A percentile compares a stretch with the other conserved stretches of the same genome.
Conservation (phyloP, 2,888 invertebrate genomes). For the Rhagonycha fulva region DNA sequence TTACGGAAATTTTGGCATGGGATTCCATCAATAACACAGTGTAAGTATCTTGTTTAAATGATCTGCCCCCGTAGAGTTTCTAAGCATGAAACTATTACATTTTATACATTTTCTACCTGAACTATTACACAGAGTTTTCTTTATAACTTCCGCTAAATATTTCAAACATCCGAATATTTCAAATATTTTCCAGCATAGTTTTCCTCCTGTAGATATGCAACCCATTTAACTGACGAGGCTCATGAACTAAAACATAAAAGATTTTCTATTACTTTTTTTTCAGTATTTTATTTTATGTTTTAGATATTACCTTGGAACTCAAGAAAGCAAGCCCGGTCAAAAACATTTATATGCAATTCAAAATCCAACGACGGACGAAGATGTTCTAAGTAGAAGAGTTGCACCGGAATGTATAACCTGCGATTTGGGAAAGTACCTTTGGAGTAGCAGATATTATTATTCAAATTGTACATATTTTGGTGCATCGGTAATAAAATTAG, state of each 20-base stretch:
- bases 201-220: neutral
- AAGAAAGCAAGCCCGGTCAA: slow-evolving; percentile 82
- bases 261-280: neutral
- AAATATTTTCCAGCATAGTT: neutral
- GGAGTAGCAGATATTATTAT: slow-evolving; percentile 80
- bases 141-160: neutral
- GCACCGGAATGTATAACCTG: slow-evolving; percentile 89
- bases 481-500: slow-evolving; percentile 65
- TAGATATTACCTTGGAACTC: slow-evolving; percentile 68
- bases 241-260: neutral
- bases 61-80: neutral
- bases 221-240: neutral
- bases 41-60: slow-evolving; percentile 55
- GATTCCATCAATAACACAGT: slow-evolving; percentile 82
- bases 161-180: neutral
- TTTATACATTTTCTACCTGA: too few relatives aligned
- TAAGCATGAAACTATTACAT: too few relatives aligned
- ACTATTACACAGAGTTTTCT: neutral
- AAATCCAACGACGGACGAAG: slow-evolving; percentile 72
- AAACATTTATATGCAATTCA: slow-evolving; percentile 85
- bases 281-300: slow-evolving; percentile 2
- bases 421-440: slow-evolving; percentile 72
- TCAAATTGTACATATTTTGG: slow-evolving; percentile 87
- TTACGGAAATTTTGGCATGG: slow-evolving; percentile 81
- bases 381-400: slow-evolving; percentile 60